Evolutionary conservation across 2,797 vertebrate genomes (phyloP).

Genomic region (Cossypha heuglini): DNA sequence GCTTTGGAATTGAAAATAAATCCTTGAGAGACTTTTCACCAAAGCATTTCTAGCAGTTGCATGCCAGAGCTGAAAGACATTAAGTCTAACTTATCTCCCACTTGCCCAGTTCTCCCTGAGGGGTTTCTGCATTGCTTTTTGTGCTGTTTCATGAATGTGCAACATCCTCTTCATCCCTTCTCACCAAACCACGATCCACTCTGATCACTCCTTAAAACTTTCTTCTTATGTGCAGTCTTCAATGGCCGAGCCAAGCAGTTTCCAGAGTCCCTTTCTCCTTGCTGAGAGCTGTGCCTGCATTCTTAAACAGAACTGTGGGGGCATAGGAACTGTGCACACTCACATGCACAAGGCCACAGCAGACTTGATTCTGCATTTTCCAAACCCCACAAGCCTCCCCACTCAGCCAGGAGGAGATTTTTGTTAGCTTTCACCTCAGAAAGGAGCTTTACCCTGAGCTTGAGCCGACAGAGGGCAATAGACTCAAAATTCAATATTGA

Average conservation of each 20-base stretch:
- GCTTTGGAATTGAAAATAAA: slow-evolving; percentile 25
- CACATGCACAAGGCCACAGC: neutral
- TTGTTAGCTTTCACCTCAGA: neutral
- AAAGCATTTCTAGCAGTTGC: slow-evolving; percentile 1
- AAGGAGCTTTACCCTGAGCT: neutral
- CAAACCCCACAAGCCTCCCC: neutral
- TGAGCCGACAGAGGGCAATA: slow-evolving; percentile 61
- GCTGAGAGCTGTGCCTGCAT: neutral
- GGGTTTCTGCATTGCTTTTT: neutral
- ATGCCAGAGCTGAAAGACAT: neutral
- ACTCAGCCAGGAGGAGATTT: neutral
- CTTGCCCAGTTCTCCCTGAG: neutral
- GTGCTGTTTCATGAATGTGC: neutral
- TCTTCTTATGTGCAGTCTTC: neutral
- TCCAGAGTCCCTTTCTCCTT: neutral
- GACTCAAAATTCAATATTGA: slow-evolving; percentile 16
- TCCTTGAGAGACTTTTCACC: neutral
- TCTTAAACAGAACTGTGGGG: neutral
- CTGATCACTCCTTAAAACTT: neutral
- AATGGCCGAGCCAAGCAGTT: neutral
- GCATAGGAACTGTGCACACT: neutral
- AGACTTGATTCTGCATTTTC: neutral
- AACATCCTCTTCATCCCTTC: neutral
- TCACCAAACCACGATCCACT: neutral
- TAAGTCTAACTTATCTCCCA: neutral